Evolutionary conservation across 1,140 invertebrate species (phyloP), one percentile per base, ranked within the genome.

Genomic region (Sarcophaga bullata): DNA sequence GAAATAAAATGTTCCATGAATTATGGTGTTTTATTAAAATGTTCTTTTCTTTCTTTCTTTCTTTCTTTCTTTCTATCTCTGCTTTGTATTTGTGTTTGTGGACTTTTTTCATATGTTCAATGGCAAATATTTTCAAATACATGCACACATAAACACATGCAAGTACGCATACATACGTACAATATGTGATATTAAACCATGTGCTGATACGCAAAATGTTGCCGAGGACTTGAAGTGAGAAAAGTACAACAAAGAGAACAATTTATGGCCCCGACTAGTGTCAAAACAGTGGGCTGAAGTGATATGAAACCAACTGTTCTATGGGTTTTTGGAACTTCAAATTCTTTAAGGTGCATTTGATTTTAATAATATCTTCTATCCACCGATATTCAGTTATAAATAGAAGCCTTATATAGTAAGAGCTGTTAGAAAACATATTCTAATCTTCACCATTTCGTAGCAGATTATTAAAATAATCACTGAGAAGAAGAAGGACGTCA

Each of bases 1-100:
- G 73, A 76, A 76, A 76, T 50, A 49, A 76, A 76, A 76, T 76
- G 73, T 17, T 49, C 73, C 73, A 76, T 76, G 47, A 76, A 76
- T 76, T 76, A 76, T 76, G 25, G 73, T 76, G 73, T 76, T 49
- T 49, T 76, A 76, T 76, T 76, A 76, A 37, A 76, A 76, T 76
- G 73, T 15, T 76, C 17, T 68, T 0, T 17, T 68, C 17, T 68
- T 68, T 68, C 11, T 58, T 58, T 9, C 3, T n/a, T 58, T 58
- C 13, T 73, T 68, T 68, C 58, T 68, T 68, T 68, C 58, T n/a
- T n/a, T n/a, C 19, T 68, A 15, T 17, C 15, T 68, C 19, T 3
- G 5, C 5, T 68, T 17, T 10, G 9, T 54, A 11, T 54, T 1
- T 54, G 5, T 10, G 15, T 13, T 68, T 10, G 15, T 68, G 4